A percentile compares a stretch with the other conserved stretches of the same genome.
Evolutionary conservation across 2,888 invertebrate genomes (phyloP).

Genomic region (Herminia tarsipennalis): DNA sequence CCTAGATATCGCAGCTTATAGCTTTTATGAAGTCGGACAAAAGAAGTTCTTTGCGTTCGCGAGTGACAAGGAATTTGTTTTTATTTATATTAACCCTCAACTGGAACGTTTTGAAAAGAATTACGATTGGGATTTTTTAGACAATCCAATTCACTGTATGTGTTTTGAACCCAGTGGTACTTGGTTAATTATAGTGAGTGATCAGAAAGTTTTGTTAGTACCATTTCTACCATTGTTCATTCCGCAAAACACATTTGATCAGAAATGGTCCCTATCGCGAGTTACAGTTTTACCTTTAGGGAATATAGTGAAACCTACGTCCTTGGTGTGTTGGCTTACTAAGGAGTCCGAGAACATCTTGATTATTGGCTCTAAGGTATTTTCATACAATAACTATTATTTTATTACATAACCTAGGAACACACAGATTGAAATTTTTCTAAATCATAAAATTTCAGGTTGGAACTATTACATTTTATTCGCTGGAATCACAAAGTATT

Average conservation of each 20-base stretch:
- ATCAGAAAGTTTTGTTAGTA: slow-evolving; percentile 79
- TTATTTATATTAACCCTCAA: slow-evolving; percentile 71
- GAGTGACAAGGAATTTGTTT: slow-evolving; percentile 74
- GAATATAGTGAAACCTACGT: slow-evolving; percentile 82
- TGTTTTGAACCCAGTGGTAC: slow-evolving; percentile 94
- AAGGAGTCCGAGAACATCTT: slow-evolving; percentile 89
- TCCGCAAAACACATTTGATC: slow-evolving; percentile 75
- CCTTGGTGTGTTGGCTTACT: slow-evolving; percentile 92
- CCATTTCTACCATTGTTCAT: slow-evolving; percentile 78
- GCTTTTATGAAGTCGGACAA: slow-evolving; percentile 79
- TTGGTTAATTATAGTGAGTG: slow-evolving; percentile 89
- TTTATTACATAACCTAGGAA: no score
- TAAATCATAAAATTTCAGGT: slow-evolving; percentile 56
- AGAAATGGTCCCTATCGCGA: slow-evolving; percentile 79
- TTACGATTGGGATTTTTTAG: slow-evolving; percentile 79
- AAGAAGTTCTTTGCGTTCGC: slow-evolving; percentile 78
- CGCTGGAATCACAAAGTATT: slow-evolving; percentile 89
- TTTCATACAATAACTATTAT: background rate
- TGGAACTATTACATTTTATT: slow-evolving; percentile 89
- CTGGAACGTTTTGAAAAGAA: slow-evolving; percentile 69
- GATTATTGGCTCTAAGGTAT: slow-evolving; percentile 89
- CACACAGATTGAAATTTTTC: background rate
- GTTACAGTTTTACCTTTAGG: slow-evolving; percentile 75
- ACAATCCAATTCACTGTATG: slow-evolving; percentile 87
- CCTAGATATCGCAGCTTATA: slow-evolving; percentile 69